These are phyloP conservation scores for Andrena minutula DNA, from an alignment of 2,888 invertebrate genomes.

Conservation along the genomic window DNA sequence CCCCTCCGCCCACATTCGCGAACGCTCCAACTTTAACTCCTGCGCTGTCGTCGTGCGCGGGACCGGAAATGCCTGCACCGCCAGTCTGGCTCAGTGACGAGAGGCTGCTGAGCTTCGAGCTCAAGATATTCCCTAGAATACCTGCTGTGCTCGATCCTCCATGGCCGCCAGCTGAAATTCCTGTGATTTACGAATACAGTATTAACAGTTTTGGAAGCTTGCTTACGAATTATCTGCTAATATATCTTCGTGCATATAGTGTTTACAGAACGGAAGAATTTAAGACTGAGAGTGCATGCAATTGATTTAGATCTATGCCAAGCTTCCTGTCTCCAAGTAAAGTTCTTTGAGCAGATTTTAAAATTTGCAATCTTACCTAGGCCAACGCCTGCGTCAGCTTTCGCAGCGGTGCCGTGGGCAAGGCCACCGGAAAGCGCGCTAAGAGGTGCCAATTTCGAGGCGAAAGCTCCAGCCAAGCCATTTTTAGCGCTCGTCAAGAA, in stretches of 20 bases:
- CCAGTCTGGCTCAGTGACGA: conserved; percentile 70
- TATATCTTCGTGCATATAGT: too few relatives aligned
- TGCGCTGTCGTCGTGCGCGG: conserved; percentile 56
- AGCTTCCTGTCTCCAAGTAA: background rate
- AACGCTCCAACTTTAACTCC: conserved; percentile 78
- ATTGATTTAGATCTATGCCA: background rate
- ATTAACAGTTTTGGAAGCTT: too few relatives aligned
- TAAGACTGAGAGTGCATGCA: background rate
- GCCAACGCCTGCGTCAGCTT: conserved; percentile 35
- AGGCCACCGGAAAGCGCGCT: conserved; percentile 81
- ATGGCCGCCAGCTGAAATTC: conserved; percentile 10
- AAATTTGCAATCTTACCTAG: conserved; percentile 2
- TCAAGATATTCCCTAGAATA: conserved; percentile 62
- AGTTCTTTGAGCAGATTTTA: too few relatives aligned
- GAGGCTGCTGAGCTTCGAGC: conserved; percentile 49
- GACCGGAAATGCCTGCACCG: conserved; percentile 39
- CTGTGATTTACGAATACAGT: background rate
- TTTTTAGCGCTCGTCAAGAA: conserved; percentile 80
- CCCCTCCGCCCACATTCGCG: conserved; percentile 78
- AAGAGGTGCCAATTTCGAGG: conserved; percentile 81
- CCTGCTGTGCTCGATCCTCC: conserved; percentile 47
- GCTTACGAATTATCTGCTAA: too few relatives aligned
- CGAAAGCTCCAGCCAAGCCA: conserved; percentile 78
- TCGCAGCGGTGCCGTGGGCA: conserved; percentile 64
- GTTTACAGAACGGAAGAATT: background rate